Base-by-base conservation (phyloP, 2,113 vertebrate genomes). In the Psittacula cyanocephala region DNA sequence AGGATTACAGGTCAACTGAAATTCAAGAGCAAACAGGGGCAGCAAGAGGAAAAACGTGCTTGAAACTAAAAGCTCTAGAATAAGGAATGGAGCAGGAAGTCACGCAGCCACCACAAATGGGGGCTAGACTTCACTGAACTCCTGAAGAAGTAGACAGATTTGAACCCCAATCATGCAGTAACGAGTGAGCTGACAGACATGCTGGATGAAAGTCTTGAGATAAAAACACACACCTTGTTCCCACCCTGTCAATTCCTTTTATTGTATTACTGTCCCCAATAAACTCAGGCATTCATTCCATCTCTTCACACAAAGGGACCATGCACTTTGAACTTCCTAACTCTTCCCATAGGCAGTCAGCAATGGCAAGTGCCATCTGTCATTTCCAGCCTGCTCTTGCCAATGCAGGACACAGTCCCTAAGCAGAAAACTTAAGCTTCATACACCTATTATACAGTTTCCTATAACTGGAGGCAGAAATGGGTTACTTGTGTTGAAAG, bases 141-240 rank as follows among this genome's bases (percentile, higher is more conserved):
- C n/a, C 52, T 33, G 35, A 17, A 53, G 43, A 88, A 44, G 27
- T 1, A 49, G 55, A 39, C 0, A 60, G 60, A 65, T 57, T 5
- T 39, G 37, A 90, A 81, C 44, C 13, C 41, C 64, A 59, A 13
- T 10, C 29, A 47, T 0, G 0, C 15, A 65, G 44, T n/a, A 52
- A 57, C 3, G 11, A 72, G 41, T 1, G 0, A 85, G 55, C 22
- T 75, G 29, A 55, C 39, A 83, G 49, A 9, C 0, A 0, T 7
- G 28, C 4, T 29, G 29, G 20, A 33, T 71, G 15, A 83, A 91
- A 71, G 68, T 13, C 4, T 35, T 13, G 17, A 60, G 11, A 35
- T 33, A 27, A 8, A 47, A 57, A 53, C 7, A 47, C 1, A 19
- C 17, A 27, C 17, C 50, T 37, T 60, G 6, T 25, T 91, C 74